phyloP scores from a whole-genome alignment of 2,113 vertebrate species.

The Capreolus pygargus region DNA sequence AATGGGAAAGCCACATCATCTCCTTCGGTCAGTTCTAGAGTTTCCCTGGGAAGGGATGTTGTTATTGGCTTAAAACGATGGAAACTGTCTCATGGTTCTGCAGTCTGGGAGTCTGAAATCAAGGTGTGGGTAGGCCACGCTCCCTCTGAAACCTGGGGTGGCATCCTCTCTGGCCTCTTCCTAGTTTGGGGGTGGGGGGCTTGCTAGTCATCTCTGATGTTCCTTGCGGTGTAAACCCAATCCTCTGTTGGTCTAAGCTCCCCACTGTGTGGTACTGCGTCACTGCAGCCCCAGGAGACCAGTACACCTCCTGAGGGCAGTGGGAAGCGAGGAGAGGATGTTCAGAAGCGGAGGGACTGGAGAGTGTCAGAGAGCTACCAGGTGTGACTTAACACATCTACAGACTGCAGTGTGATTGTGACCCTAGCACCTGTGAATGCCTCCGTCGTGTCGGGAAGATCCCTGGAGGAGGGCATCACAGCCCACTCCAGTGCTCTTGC shows the following conservation, averaged over 20 bases:
- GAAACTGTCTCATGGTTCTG: fast-evolving
- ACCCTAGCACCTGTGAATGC: not conserved
- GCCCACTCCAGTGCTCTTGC: not conserved
- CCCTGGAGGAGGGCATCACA: not conserved
- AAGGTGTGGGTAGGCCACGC: not conserved
- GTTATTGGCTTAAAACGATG: not conserved
- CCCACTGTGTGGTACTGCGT: not conserved
- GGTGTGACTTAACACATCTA: not conserved
- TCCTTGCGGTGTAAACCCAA: not conserved
- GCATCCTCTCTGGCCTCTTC: not conserved
- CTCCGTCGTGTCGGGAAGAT: not conserved
- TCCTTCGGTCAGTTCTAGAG: not conserved
- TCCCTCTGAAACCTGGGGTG: not conserved
- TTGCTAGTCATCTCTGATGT: not conserved
- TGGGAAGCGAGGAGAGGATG: not conserved
- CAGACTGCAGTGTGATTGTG: fast-evolving
- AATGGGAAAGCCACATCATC: not conserved
- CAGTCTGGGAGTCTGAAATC: not conserved
- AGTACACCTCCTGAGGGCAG: not conserved
- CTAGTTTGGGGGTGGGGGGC: not conserved
- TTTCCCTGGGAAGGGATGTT: not conserved
- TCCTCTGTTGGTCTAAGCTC: not conserved
- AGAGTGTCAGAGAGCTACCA: not conserved
- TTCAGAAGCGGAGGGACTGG: not conserved
- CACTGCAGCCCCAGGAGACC: too few species aligned